Evolutionary conservation across 2,888 invertebrate species (phyloP).

Genomic region (Dyspetes luteomarginatus): DNA sequence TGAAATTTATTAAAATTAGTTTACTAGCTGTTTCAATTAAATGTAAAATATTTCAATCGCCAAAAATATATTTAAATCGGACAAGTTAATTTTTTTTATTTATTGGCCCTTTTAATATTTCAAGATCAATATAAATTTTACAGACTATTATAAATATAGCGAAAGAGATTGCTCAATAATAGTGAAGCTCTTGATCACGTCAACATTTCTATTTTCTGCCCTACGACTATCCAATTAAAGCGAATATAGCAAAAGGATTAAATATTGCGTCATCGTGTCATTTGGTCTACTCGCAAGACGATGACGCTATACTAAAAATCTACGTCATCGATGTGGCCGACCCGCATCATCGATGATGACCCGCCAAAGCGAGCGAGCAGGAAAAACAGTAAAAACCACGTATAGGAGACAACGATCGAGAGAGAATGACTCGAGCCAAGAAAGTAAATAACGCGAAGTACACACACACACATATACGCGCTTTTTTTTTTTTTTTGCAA

Average conservation of each 20-base stretch:
- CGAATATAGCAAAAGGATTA: neutral
- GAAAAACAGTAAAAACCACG: conserved; percentile 28
- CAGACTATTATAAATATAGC: neutral
- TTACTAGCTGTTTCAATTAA: no score
- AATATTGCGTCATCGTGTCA: neutral
- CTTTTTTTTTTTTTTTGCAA: neutral
- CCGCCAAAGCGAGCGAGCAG: neutral
- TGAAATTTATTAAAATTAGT: no score
- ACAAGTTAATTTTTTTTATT: conserved; percentile 7
- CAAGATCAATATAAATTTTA: conserved; percentile 15
- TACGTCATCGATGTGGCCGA: neutral
- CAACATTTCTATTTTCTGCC: neutral
- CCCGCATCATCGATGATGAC: neutral
- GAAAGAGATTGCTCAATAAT: neutral
- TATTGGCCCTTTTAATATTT: neutral
- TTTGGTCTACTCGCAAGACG: neutral
- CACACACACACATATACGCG: no score
- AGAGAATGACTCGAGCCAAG: neutral
- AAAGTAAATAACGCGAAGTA: neutral
- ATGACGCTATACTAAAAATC: neutral
- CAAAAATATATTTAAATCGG: no score
- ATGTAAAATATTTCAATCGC: no score
- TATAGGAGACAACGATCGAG: neutral
- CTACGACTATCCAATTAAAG: neutral
- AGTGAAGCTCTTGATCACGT: neutral